Conservation (phyloP, 2,888 invertebrate genomes). For the Melinaea marsaeus region DNA sequence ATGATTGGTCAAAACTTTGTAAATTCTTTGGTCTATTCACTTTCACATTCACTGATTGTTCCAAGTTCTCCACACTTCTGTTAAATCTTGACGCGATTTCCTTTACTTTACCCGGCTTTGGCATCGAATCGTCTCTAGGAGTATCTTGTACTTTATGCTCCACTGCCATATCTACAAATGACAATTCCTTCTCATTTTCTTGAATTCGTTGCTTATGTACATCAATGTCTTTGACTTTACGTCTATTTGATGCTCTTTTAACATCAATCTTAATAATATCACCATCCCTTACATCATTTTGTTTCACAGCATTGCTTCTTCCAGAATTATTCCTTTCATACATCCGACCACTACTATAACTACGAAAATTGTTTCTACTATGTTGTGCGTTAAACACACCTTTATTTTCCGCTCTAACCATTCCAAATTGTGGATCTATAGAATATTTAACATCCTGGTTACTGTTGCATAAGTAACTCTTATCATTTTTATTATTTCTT, state of each 20-base stretch:
- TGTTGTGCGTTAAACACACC: constrained; percentile 38
- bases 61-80: constrained; percentile 47
- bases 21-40: constrained; percentile 77
- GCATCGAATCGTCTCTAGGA: constrained; percentile 47
- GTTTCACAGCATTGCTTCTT: constrained; percentile 38
- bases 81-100: constrained; percentile 70
- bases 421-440: constrained; percentile 62
- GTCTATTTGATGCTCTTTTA: constrained; percentile 49
- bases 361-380: constrained; percentile 46
- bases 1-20: constrained; percentile 78
- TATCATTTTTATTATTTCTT: constrained; percentile 41
- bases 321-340: constrained; percentile 59
- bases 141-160: constrained; percentile 32
- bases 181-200: constrained; percentile 43
- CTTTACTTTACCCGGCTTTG: constrained; percentile 65
- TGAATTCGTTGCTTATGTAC: constrained; percentile 28
- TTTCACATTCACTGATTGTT: constrained; percentile 46
- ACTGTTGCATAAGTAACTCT: constrained; percentile 52
- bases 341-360: constrained; percentile 49
- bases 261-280: constrained; percentile 37
- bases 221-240: constrained; percentile 38
- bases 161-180: constrained; percentile 43
- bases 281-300: constrained; percentile 34
- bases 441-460: constrained; percentile 69
- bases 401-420: constrained; percentile 41